Evolutionary conservation across 1,140 invertebrate genomes (phyloP).

Genomic region (Drosophila novamexicana): DNA sequence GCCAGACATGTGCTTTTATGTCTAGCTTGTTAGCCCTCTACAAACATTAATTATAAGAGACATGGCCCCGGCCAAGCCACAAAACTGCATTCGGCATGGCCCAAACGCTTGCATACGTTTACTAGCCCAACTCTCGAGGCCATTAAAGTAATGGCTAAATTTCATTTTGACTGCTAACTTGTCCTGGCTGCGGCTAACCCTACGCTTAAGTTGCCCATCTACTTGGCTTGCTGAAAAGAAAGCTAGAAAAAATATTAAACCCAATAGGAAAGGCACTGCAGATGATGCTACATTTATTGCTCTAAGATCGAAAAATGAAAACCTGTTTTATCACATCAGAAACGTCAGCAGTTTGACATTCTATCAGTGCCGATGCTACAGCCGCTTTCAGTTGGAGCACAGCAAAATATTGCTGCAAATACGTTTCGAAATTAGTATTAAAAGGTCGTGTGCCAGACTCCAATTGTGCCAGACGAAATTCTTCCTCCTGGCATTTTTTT

Average conservation of each 20-base stretch:
- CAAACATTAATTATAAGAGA: constrained; percentile 75
- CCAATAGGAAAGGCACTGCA: constrained; percentile 8
- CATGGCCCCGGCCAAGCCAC: constrained; percentile 21
- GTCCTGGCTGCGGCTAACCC: constrained; percentile 21
- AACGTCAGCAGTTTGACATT: constrained; percentile 70
- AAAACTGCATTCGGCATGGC: constrained; percentile 48
- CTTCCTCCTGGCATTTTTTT: constrained; percentile 6
- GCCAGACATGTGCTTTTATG: constrained; percentile 43
- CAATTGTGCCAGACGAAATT: background rate
- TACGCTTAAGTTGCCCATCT: constrained; percentile 34
- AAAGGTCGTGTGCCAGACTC: constrained; percentile 31
- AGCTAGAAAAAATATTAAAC: constrained; percentile 16
- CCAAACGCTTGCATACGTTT: constrained; percentile 36
- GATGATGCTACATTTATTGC: background rate
- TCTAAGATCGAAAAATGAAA: background rate
- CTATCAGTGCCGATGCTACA: constrained; percentile 46
- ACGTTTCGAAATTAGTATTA: constrained; percentile 75
- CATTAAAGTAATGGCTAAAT: constrained; percentile 57
- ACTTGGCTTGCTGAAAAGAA: constrained; percentile 7
- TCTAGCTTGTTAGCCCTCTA: constrained; percentile 31
- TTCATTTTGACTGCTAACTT: constrained; percentile 26
- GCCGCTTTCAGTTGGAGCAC: constrained; percentile 11
- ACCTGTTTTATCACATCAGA: constrained; percentile 60
- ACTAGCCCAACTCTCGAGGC: constrained; percentile 8
- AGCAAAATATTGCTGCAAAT: constrained; percentile 56